These are phyloP conservation scores for Heliconius erato DNA, from an alignment of 2,888 invertebrate genomes.

Conservation along the genomic window DNA sequence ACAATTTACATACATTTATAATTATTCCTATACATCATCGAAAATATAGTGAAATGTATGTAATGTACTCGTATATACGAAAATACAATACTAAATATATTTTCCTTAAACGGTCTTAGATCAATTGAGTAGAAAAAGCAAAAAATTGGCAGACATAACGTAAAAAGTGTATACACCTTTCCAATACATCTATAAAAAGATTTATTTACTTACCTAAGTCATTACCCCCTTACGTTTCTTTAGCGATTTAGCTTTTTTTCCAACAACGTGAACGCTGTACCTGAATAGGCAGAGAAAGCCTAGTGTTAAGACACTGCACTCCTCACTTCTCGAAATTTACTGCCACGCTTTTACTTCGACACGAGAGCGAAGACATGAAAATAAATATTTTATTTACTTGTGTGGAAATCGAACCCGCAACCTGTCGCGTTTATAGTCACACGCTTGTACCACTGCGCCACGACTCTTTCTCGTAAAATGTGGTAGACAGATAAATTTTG, in stretches of 20 bases:
- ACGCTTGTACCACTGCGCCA: too few species aligned
- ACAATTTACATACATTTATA: background rate
- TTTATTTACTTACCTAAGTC: conserved; percentile 12
- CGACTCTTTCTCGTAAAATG: too few species aligned
- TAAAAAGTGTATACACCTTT: conserved; percentile 15
- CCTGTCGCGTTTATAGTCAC: too few species aligned
- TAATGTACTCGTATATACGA: background rate
- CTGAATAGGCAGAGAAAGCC: too few species aligned
- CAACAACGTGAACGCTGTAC: background rate
- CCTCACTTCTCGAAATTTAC: too few species aligned
- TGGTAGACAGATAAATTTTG: too few species aligned
- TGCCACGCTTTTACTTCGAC: too few species aligned
- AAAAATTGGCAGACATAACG: conserved; percentile 1
- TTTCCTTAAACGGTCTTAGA: conserved; percentile 6
- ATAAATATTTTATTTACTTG: too few species aligned
- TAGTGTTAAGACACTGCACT: too few species aligned
- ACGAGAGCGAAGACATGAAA: too few species aligned
- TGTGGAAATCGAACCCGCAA: too few species aligned
- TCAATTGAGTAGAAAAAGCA: conserved; percentile 4
- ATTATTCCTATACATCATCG: background rate
- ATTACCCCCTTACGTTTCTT: background rate
- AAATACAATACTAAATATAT: background rate
- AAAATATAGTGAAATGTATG: background rate
- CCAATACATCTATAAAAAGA: conserved; percentile 10
- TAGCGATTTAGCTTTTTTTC: background rate